Base-by-base conservation (phyloP, 2,888 invertebrate species). In the Piscicola geometra region DNA sequence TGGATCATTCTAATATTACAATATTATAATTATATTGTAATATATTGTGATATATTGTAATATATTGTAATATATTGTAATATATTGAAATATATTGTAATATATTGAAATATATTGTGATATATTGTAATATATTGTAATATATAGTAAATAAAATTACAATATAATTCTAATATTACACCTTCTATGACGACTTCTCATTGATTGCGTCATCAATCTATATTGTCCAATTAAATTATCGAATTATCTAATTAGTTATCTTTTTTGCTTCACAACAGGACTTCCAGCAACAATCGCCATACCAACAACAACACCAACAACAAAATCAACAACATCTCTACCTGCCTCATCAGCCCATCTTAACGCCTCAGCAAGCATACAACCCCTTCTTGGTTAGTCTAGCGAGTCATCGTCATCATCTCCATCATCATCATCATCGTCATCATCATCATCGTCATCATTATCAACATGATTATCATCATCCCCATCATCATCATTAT, bases 381-480 rank as follows among this genome's bases (percentile, higher is more conserved):
- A 25, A 56, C 60, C 25, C 25, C 60, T 25, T 56, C n/a, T 18
- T 56, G 21, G 60, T 56, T 56, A 3, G 21, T 56, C n/a, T 47
- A 47, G n/a, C n/a, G n/a, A n/a, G n/a, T n/a, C 41, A 35, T n/a
- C 70, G 36, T 41, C 70, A 25, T 70, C 70, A 25, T 41, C 36
- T 21, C n/a, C 70, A 47, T 36, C 47, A 36, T 70, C 41, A 70
- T 36, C 70, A 30, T 28, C 32, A 69, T 69, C 69, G 33, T 33
- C 69, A 33, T 33, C 69, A 33, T 69, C 69, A 69, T 33, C 69
- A 32, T 69, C 69, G 3, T 33, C 36, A n/a, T 69, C 69, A 21
- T 70, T 28, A 35, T 35, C 70, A 47, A 18, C 70, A 70, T n/a
- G 36, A 47, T 28, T 1, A 9, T 69, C 69, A 9, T 69, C 41